Conservation (phyloP, 2,888 invertebrate genomes). For the Agrotis puta region DNA sequence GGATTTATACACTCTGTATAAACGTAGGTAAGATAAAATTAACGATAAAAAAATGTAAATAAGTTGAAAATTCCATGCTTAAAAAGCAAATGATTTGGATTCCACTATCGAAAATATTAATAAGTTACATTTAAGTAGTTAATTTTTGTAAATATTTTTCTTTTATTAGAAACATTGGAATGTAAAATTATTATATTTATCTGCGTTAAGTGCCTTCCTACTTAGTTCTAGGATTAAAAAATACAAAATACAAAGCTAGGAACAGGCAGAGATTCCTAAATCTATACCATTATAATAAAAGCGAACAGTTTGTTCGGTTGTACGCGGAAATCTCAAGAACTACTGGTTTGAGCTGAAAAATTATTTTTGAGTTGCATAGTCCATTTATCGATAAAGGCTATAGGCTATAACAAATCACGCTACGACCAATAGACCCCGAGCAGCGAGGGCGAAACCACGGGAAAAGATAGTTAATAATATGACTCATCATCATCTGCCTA, state of each 20-base stretch:
- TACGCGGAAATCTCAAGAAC: too few species aligned
- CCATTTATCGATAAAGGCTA: too few species aligned
- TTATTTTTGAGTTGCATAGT: too few species aligned
- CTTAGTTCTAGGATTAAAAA: slow-evolving; percentile 18
- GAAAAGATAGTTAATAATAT: too few species aligned
- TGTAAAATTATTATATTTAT: slow-evolving; percentile 9
- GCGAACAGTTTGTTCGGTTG: too few species aligned
- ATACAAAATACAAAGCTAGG: neutral
- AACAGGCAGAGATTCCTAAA: neutral
- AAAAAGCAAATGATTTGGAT: slow-evolving; percentile 66
- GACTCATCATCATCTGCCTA: too few species aligned
- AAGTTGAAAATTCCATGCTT: slow-evolving; percentile 29
- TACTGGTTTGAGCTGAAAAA: too few species aligned
- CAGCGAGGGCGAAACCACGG: too few species aligned
- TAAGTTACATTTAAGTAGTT: slow-evolving; percentile 49
- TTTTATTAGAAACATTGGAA: slow-evolving; percentile 4
- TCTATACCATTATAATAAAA: too few species aligned
- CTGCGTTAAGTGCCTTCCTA: slow-evolving; percentile 25
- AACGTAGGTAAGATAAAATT: neutral
- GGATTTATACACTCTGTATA: too few species aligned
- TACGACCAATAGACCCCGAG: too few species aligned
- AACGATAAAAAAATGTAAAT: slow-evolving; percentile 6
- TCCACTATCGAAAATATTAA: slow-evolving; percentile 75
- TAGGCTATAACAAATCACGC: too few species aligned
- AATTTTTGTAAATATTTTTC: slow-evolving; percentile 59